Conservation (phyloP, 2,797 vertebrate genomes). For the Lagorchestes hirsutus region DNA sequence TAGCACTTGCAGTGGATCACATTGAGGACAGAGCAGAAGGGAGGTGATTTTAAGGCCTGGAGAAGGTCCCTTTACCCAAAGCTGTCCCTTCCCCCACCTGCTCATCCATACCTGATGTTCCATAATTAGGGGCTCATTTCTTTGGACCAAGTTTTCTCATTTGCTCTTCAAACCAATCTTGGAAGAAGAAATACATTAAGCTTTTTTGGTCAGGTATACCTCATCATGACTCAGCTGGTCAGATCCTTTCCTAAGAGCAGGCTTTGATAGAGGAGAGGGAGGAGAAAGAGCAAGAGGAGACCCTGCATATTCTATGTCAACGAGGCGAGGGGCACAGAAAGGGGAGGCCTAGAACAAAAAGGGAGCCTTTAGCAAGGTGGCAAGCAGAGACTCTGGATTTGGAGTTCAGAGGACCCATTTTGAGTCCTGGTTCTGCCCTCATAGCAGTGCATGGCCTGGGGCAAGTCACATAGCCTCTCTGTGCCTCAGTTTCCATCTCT, state of each 20-base stretch:
- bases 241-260: conserved; percentile 14
- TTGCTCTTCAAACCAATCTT: not conserved
- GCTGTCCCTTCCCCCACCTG: not conserved
- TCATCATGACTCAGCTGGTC: conserved; percentile 2
- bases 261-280: not conserved
- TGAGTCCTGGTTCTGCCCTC: not conserved
- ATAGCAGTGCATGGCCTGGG: not conserved
- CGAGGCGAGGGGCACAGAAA: not conserved
- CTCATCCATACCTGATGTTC: not conserved
- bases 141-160: conserved; percentile 14
- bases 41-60: not conserved
- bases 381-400: not conserved
- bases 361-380: not conserved
- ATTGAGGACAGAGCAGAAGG: not conserved
- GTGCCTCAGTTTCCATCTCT: not conserved
- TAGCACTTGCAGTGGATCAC: not conserved
- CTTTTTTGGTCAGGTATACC: not conserved
- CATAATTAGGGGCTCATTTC: conserved; percentile 6
- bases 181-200: conserved; percentile 14
- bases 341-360: not conserved
- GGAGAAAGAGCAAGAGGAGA: not conserved
- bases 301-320: not conserved
- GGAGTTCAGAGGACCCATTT: not conserved
- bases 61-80: not conserved
- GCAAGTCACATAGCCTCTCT: not conserved